phyloP scores from a whole-genome alignment of 1,140 invertebrate species.

The Leucophenga varia region DNA sequence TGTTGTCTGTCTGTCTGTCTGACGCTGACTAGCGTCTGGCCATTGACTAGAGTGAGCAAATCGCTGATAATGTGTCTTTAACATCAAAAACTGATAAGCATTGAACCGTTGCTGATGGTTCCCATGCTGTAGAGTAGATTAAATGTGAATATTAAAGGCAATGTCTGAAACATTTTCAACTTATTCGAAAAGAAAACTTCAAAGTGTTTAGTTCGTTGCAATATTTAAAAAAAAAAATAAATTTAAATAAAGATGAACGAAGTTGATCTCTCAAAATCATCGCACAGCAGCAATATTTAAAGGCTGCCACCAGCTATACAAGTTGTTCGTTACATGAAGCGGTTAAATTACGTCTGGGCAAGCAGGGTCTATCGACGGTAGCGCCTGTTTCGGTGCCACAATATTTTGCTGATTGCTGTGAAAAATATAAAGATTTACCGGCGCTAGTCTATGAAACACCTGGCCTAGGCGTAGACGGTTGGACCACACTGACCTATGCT shows the following conservation, averaged over 20 bases:
- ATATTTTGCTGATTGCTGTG: conserved; percentile 33
- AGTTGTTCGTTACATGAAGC: conserved; percentile 38
- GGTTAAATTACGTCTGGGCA: conserved; percentile 25
- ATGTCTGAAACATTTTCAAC: too few relatives aligned
- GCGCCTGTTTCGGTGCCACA: conserved; percentile 27
- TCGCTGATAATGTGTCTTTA: too few relatives aligned
- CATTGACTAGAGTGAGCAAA: too few relatives aligned
- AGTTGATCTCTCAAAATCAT: conserved; percentile 7
- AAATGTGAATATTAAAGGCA: too few relatives aligned
- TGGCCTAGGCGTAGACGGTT: conserved; percentile 23
- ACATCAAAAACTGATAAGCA: too few relatives aligned
- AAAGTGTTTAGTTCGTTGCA: too few relatives aligned
- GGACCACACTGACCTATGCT: conserved; percentile 72
- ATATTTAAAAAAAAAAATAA: too few relatives aligned
- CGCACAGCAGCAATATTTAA: conserved; percentile 18
- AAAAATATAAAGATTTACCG: conserved; percentile 64
- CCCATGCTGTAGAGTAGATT: too few relatives aligned
- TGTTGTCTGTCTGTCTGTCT: too few relatives aligned
- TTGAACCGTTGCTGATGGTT: too few relatives aligned
- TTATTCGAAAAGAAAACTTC: too few relatives aligned
- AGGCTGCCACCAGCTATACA: conserved; percentile 31
- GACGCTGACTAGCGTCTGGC: too few relatives aligned
- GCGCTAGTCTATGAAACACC: conserved; percentile 66
- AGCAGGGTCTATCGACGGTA: background rate
- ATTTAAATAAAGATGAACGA: conserved; percentile 40